phyloP scores from a whole-genome alignment of 2,113 vertebrate species.

The Syngnathoides biaculeatus region DNA sequence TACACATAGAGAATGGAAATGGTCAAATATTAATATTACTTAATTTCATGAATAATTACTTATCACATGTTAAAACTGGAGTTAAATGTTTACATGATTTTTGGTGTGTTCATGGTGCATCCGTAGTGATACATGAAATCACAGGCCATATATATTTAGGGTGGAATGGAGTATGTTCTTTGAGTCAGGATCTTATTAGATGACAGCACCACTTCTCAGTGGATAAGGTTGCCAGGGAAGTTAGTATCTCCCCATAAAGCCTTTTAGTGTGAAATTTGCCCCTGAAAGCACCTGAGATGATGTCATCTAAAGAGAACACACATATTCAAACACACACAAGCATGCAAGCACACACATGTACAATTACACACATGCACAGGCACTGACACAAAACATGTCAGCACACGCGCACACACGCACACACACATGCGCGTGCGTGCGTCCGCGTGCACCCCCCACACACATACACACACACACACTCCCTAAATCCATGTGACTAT shows the following conservation, averaged over 20 bases:
- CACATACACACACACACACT: slow-evolving; percentile 3
- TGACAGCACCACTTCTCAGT: slow-evolving; percentile 11
- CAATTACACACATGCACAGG: too few species aligned
- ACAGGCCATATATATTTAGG: slow-evolving; percentile 35
- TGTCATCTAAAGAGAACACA: slow-evolving; percentile 3
- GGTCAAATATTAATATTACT: not conserved
- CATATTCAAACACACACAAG: not conserved
- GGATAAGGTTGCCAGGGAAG: slow-evolving; percentile 35
- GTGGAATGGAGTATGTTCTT: slow-evolving; percentile 14
- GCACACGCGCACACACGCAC: slow-evolving; percentile 7
- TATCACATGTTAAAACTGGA: slow-evolving; percentile 13
- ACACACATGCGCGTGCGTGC: too few species aligned
- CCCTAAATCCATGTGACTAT: not conserved
- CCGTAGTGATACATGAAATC: slow-evolving; percentile 52
- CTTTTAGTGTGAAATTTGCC: slow-evolving; percentile 25
- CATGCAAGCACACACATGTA: slow-evolving; percentile 4
- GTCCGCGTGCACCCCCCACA: too few species aligned
- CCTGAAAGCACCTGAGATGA: slow-evolving; percentile 12
- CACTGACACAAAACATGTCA: too few species aligned
- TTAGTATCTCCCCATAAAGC: slow-evolving; percentile 28
- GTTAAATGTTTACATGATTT: slow-evolving; percentile 37
- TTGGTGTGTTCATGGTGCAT: slow-evolving; percentile 34
- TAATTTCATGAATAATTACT: too few species aligned
- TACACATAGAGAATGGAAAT: not conserved
- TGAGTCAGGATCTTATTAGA: slow-evolving; percentile 32